Base-by-base conservation (phyloP, 2,888 invertebrate species). In the Pardosa pseudoannulata region DNA sequence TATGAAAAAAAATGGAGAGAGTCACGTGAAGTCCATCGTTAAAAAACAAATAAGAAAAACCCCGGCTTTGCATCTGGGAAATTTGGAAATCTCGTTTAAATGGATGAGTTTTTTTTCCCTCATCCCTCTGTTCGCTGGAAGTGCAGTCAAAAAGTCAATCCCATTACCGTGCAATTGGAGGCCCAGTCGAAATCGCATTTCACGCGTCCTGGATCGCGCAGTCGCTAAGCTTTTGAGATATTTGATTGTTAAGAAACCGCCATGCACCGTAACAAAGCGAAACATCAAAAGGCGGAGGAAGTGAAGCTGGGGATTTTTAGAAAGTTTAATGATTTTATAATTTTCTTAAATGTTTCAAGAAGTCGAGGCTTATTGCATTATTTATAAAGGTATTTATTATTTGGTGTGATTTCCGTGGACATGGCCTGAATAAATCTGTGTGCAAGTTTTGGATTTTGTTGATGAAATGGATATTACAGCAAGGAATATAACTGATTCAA, bases 111-210 rank as follows among this genome's bases (percentile, higher is more conserved):
- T 56, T 56, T 56, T 56, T 56, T 23, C 56, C 36, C 36, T 9
- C 56, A 23, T 19, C 23, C 3, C 56, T 5, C 23, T 23, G 23
- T 23, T 56, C n/a, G 23, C 56, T 56, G 56, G 79, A 56, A 32
- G 27, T 50, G 50, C 67, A 82, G 73, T 78, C 83, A 85, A 78
- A 85, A 85, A 78, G 83, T 67, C 83, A 85, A 85, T 85, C 83
- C 83, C 62, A 85, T 85, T 85, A 85, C 62, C n/a, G 32, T 16
- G 31, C 67, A 85, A 85, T 85, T 73, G 19, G 73, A 67, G 65
- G 76, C 67, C 78, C 50, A 65, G 78, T 50, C 11, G 29, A 67
- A 85, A 85, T 85, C 78, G 73, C 32, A 41, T 85, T 85, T 78
- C 73, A 85, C 73, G 83, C 83, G 67, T 78, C 72, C 72, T 3